A percentile compares a stretch with the other conserved stretches of the same genome.
These are phyloP conservation scores for Galbula dea DNA, from an alignment of 2,113 vertebrate species.

Conservation along the genomic window DNA sequence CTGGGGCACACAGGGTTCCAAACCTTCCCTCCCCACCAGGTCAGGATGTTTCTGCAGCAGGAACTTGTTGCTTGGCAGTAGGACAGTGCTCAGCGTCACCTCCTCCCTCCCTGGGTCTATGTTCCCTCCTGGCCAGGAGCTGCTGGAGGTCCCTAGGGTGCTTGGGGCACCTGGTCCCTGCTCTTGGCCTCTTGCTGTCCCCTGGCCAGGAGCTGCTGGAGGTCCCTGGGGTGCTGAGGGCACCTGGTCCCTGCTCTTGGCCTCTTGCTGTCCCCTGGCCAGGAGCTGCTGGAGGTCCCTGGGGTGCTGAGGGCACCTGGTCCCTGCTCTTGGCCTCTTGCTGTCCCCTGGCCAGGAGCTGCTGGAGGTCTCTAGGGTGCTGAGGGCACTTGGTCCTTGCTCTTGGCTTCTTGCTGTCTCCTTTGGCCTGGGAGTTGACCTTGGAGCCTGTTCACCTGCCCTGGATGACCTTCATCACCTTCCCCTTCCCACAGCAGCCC, in stretches of 20 bases:
- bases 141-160: too few relatives aligned
- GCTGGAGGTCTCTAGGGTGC: background rate
- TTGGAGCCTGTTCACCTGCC: background rate
- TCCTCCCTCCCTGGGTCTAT: background rate
- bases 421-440: background rate
- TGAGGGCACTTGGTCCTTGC: background rate
- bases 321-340: background rate
- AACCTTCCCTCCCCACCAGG: background rate
- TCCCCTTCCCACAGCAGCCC: background rate
- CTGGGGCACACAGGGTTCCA: background rate
- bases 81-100: background rate
- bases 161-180: too few relatives aligned
- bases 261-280: background rate
- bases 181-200: fast-evolving
- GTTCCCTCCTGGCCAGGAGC: too few relatives aligned
- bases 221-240: too few relatives aligned
- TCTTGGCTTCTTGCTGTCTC: background rate
- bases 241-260: too few relatives aligned
- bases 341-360: background rate
- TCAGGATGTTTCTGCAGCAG: fast-evolving
- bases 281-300: background rate
- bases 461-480: background rate
- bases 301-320: background rate
- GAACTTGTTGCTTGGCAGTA: background rate
- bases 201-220: too few relatives aligned